Base-by-base conservation (phyloP, 2,888 invertebrate genomes). In the Uropetala carovei region DNA sequence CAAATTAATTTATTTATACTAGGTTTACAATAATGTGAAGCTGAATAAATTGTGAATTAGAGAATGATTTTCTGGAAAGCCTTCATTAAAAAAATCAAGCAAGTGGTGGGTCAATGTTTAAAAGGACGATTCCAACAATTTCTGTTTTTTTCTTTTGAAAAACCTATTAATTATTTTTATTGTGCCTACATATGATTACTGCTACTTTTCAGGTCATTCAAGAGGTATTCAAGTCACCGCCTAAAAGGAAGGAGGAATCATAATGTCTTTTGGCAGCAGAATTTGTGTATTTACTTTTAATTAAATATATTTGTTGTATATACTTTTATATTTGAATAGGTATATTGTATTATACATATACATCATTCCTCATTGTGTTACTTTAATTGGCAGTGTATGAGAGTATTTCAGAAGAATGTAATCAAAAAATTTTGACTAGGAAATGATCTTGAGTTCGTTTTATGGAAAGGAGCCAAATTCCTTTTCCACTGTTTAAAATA, bases 141-240 rank as follows among this genome's bases (percentile, higher is more conserved):
- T n/a, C 8, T 9, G 18, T 22, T n/a, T 75, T 8, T 75, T 16
- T n/a, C 18, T 16, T 8, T 75, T n/a, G n/a, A 9, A 75, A 75
- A 30, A 2, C 13, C 30, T 18, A 11, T 18, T 18, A 30, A 13
- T 11, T 43, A 11, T 27, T 27, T 4, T 30, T 13, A 27, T 43
- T 16, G 13, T 13, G 27, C 82, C n/a, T 16, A 82, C 10, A 0
- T 75, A 11, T 75, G 0, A 27, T 75, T 13, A 64, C 10, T 75
- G 10, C 9, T 58, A 64, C n/a, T 27, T 89, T 89, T 43, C 89
- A 89, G 89, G 43, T 89, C 0, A 64, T 89, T 10, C 60, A 89
- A 13, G 89, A 89, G 43, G 64, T 64, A 30, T 89, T 89, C 43
- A 60, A 56, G n/a, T 68, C 89, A n/a, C 89, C 89, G 43, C 89